Evolutionary conservation across 1,140 invertebrate genomes (phyloP).

Genomic region (Pachyrhynchus sulphureomaculatus): DNA sequence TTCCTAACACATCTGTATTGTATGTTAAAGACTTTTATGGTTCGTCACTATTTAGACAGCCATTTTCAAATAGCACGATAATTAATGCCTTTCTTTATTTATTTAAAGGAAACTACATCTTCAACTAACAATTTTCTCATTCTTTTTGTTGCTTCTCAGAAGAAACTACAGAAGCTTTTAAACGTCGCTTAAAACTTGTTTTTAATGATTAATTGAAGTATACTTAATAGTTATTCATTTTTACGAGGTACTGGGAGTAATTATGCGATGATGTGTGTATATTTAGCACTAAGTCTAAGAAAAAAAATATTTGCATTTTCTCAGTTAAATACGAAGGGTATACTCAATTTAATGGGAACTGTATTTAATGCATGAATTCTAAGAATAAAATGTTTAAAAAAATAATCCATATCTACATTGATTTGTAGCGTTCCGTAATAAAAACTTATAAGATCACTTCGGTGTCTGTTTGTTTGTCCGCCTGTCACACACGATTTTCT

Average conservation of each 20-base stretch:
- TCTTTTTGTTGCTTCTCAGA: slow-evolving; percentile 6
- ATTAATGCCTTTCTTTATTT: slow-evolving; percentile 16
- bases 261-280: slow-evolving; percentile 1
- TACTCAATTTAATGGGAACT: too few relatives aligned
- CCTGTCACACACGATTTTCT: too few relatives aligned
- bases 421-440: too few relatives aligned
- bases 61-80: slow-evolving; percentile 20
- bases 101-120: background rate
- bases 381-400: too few relatives aligned
- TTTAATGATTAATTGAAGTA: slow-evolving; percentile 22
- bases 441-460: too few relatives aligned
- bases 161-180: slow-evolving; percentile 14
- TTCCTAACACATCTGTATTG: slow-evolving; percentile 4
- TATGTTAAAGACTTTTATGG: slow-evolving; percentile 11
- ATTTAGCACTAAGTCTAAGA: slow-evolving; percentile 3
- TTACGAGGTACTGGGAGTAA: slow-evolving; percentile 19
- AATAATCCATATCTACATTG: too few relatives aligned
- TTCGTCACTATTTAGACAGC: background rate
- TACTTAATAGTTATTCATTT: slow-evolving; percentile 26
- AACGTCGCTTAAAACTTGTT: slow-evolving; percentile 19
- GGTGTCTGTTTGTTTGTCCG: too few relatives aligned
- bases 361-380: too few relatives aligned
- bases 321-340: too few relatives aligned
- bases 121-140: background rate
- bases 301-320: slow-evolving; percentile 13